Base-by-base conservation (phyloP, 1,140 invertebrate species). In the Lanistes nyassanus region DNA sequence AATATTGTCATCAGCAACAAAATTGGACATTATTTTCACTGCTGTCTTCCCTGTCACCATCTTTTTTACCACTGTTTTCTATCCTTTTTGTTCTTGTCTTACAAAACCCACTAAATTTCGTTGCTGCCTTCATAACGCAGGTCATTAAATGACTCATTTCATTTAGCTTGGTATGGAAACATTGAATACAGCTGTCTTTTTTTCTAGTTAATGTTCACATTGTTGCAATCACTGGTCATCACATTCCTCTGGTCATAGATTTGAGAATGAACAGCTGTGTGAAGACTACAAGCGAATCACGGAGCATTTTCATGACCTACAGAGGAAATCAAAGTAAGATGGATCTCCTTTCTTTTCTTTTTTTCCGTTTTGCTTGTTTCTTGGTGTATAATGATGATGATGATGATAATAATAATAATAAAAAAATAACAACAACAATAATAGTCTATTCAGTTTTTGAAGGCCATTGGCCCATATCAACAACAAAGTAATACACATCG, bases 241-340 rank as follows among this genome's bases (percentile, higher is more conserved):
- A n/a, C n/a, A n/a, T n/a, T n/a, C n/a, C n/a, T n/a, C n/a, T n/a
- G n/a, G n/a, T 78, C 77, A 0, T 73, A 84, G 82, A 55, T 84
- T 86, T 78, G 88, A 90, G 67, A 90, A 89, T 78, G 60, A 78
- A 31, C 84, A 87, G 67, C 76, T 90, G 26, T 85, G 81, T 21
- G 88, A 89, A 71, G 89, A 90, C 65, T 89, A 89, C 74, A 89
- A 89, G 76, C 78, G 87, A 68, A 86, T 89, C 29, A 88, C 84
- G 29, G 87, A 89, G 79, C 86, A 88, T 78, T 89, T 89, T 76
- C 78, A 80, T 53, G 88, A 90, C 56, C 78, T 90, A 53, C 87
- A 89, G 80, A 86, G 83, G 72, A 90, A 89, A 76, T 88, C 88
- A 3, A 89, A 87, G 88, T 88, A 81, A 75, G 67, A 26, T 11